Evolutionary conservation across 2,888 invertebrate species (phyloP), one percentile per base, ranked within the genome.

Genomic region (Mesoligia furuncula): DNA sequence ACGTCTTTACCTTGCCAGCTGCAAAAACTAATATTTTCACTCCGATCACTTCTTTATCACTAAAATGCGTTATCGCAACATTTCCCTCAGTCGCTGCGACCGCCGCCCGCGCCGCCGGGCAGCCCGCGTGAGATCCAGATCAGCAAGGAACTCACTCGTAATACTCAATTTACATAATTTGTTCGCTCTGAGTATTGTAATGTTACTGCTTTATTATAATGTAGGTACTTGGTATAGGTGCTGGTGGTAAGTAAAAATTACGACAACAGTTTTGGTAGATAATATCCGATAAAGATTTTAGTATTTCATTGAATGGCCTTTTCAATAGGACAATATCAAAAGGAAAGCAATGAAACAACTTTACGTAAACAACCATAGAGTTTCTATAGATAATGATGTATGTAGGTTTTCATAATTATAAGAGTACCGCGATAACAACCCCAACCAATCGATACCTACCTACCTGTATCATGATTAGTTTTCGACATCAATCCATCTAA

Each of bases 111-210:
- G n/a, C 24, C 39, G 45, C 7, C 64, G 36, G 45, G 3, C 70
- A 71, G 71, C 39, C 48, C 66, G 74, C 42, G 27, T 45, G 66
- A 59, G 39, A 75, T 62, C 51, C 24, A 54, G 27, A 72, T 69
- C 54, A 69, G 48, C 51, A 51, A 42, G 64, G 75, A 78, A 86
- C 84, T 88, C 83, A 77, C 80, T 85, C 83, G 85, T 87, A 87
- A 88, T 85, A 80, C 80, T 57, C 70, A 75, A 89, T 91, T 90
- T 89, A 80, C 90, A 91, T 91, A 90, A 90, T 84, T 87, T 78
- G 79, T 73, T 66, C 76, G 54, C 71, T 71, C 71, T 27, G 64
- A 73, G 72, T 76, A 69, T 65, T 76, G 62, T 73, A 77, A 74
- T 64, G 59, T 62, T 67, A 65, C 72, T 45, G 62, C 13, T 69